Percentiles rank a stretch among this genome's conserved stretches.
Conservation (phyloP, 2,113 vertebrate genomes). For the Ceuthmochares aereus region DNA sequence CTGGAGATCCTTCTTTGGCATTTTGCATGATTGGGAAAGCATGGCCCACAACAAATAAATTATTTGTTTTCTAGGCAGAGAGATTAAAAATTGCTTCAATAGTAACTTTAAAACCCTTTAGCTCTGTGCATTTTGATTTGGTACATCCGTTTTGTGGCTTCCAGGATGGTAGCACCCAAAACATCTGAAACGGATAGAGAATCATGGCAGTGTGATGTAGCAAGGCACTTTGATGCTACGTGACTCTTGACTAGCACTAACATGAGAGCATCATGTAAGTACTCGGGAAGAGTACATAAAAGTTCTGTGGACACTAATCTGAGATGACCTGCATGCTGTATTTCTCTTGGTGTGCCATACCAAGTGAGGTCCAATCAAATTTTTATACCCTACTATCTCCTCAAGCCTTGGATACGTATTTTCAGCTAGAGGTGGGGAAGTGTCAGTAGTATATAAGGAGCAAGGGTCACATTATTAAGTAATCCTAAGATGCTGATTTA, state of each 20-base stretch:
- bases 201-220: neutral
- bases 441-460: neutral
- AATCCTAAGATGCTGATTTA: conserved; percentile 1
- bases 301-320: neutral
- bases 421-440: neutral
- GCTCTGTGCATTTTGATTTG: neutral
- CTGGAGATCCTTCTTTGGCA: neutral
- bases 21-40: accelerated
- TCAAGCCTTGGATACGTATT: neutral
- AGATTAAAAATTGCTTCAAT: neutral
- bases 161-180: neutral
- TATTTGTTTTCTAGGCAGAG: neutral
- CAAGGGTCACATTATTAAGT: neutral
- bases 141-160: neutral
- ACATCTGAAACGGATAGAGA: neutral
- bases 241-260: neutral
- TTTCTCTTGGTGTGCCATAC: neutral
- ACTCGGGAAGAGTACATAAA: neutral
- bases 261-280: neutral
- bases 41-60: neutral
- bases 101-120: neutral
- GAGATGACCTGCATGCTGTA: neutral
- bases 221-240: neutral
- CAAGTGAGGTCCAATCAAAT: neutral
- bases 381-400: neutral